A percentile compares a stretch with the other conserved stretches of the same genome.
Evolutionary conservation across 2,888 invertebrate species (phyloP).

Genomic region (Villa cingulata): DNA sequence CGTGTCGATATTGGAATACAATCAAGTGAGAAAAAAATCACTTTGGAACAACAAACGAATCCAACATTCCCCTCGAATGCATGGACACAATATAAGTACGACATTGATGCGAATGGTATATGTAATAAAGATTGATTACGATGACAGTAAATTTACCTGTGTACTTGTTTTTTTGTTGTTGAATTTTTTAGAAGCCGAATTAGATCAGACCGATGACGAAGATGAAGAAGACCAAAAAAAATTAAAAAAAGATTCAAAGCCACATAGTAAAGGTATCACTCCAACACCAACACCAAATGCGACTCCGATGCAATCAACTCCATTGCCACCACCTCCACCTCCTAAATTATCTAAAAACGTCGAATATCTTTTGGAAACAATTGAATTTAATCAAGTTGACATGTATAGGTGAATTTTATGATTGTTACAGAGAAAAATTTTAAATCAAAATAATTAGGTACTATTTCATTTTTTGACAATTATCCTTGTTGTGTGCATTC

Average conservation of each 20-base stretch:
- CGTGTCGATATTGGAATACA: slow-evolving; percentile 47
- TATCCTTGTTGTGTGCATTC: too few relatives aligned
- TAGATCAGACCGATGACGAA: slow-evolving; percentile 26
- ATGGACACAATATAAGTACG: slow-evolving; percentile 52
- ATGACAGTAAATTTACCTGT: slow-evolving; percentile 1
- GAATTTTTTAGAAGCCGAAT: slow-evolving; percentile 16
- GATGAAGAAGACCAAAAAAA: slow-evolving; percentile 16
- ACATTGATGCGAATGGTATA: slow-evolving; percentile 20
- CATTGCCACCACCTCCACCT: slow-evolving; percentile 14
- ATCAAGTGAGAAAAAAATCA: slow-evolving; percentile 38
- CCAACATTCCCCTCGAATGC: slow-evolving; percentile 53
- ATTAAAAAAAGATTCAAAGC: slow-evolving; percentile 24
- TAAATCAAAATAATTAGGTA: neutral
- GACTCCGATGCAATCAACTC: slow-evolving; percentile 14
- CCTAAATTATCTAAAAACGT: slow-evolving; percentile 25
- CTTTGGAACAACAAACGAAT: slow-evolving; percentile 50
- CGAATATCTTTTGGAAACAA: slow-evolving; percentile 24
- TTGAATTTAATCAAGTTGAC: slow-evolving; percentile 36
- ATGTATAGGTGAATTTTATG: slow-evolving; percentile 28
- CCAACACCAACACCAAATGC: slow-evolving; percentile 11
- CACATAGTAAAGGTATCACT: slow-evolving; percentile 10
- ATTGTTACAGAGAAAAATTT: neutral
- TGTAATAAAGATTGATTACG: too few relatives aligned
- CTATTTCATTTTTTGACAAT: too few relatives aligned
- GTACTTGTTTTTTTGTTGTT: slow-evolving; percentile 28